These are phyloP conservation scores for Eristalinus sepulchralis DNA, from an alignment of 2,888 invertebrate genomes.

Conservation along the genomic window DNA sequence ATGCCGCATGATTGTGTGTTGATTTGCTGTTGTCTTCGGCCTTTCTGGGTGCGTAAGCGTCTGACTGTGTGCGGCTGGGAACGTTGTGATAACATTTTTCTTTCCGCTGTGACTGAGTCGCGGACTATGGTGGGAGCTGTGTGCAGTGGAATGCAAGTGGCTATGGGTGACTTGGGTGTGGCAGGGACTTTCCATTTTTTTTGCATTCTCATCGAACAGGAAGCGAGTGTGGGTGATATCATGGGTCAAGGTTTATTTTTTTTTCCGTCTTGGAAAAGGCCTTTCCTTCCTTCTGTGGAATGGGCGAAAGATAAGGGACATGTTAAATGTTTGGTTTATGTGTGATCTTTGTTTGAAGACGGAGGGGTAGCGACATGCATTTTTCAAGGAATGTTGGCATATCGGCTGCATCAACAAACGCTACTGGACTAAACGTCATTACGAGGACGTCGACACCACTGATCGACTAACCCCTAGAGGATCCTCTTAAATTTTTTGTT, in stretches of 20 bases:
- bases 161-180: conserved; percentile 57
- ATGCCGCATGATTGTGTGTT: conserved; percentile 55
- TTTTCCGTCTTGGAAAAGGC: background rate
- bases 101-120: conserved; percentile 25
- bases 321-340: no score
- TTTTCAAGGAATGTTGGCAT: no score
- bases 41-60: conserved; percentile 19
- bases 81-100: conserved; percentile 15
- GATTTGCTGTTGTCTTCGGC: background rate
- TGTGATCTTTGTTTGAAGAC: no score
- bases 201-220: conserved; percentile 15
- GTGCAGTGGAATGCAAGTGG: conserved; percentile 40
- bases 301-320: no score
- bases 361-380: no score
- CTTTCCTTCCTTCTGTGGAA: no score
- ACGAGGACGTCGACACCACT: no score
- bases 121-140: conserved; percentile 26
- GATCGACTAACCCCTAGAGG: no score
- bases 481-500: no score
- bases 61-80: background rate
- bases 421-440: no score
- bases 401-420: no score
- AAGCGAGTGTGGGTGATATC: conserved; percentile 11
- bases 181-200: conserved; percentile 17
- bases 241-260: background rate